Conservation (phyloP, 2,888 invertebrate genomes). For the Mantis religiosa region DNA sequence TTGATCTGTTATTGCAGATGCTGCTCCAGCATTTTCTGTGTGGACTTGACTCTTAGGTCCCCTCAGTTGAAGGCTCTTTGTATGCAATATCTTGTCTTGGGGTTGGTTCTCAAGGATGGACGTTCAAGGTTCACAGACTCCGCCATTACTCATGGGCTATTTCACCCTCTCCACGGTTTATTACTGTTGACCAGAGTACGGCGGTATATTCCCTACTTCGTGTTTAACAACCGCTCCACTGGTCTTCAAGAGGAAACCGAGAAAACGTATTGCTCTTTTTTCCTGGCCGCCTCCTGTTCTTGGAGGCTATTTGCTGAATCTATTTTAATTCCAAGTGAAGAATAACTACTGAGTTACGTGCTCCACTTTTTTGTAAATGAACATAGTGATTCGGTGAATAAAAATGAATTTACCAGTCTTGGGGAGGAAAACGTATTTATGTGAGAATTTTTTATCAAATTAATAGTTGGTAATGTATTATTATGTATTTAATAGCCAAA, state of each 20-base stretch:
- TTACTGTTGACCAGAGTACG: neutral
- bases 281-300: neutral
- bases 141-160: neutral
- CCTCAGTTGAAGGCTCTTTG: neutral
- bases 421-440: no score
- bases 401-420: no score
- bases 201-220: neutral
- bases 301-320: neutral
- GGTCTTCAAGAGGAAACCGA: neutral
- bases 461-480: no score
- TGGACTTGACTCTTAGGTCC: neutral
- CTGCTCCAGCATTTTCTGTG: neutral
- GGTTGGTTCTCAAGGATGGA: neutral
- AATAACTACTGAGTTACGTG: no score
- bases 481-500: no score
- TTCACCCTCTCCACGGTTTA: neutral
- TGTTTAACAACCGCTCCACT: neutral
- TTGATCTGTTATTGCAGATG: neutral
- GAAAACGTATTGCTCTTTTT: neutral
- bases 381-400: no score
- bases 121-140: neutral
- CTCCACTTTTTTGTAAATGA: no score
- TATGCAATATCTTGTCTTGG: neutral
- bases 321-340: neutral
- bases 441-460: no score